Evolutionary conservation across 2,113 vertebrate genomes (phyloP), one percentile per base, ranked within the genome.

Genomic region (Laticauda colubrina): DNA sequence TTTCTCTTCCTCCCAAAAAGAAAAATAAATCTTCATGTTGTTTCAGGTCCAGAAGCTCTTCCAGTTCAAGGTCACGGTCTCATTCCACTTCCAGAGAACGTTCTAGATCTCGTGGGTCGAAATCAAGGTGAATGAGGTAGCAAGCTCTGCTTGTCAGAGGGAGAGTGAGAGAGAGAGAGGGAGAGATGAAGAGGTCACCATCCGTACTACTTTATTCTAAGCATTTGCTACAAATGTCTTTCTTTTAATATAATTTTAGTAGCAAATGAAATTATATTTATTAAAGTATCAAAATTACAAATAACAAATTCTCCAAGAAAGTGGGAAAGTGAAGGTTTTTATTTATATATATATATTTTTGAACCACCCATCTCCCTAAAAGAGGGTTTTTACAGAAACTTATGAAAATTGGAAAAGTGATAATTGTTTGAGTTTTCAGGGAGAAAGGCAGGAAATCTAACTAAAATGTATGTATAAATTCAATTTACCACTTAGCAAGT

Each of bases 71-170:
- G 96, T 99, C 99, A 97, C 98, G 99, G 95, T 99, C 99, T 97
- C 98, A 98, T 96, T 99, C 99, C 94, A 99, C 97, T 95, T 98
- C 98, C 97, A 98, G 97, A 97, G 98, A 98, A 93, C 98, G 89
- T 94, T 98, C 98, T 91, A 98, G 97, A 95, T 98, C 98, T 97
- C 98, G 97, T 95, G 98, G 98, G 98, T 99, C 99, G 97, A 99
- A 98, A 98, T 99, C 99, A 98, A 99, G 99, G 99, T 99, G 99
- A 99, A 99, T 99, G 98, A 98, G 99, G 98, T 99, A 98, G 98
- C 98, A 97, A 98, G 97, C 98, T 98, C 98, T 98, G 96, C 95
- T 96, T 96, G 96, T 97, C 98, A 98, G 98, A 98, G 98, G 94
- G 96, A 98, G 98, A 98, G 98, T 94, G 96, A 98, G 98, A 95